Conservation (phyloP, 1,140 invertebrate genomes). For the Spodoptera litura region DNA sequence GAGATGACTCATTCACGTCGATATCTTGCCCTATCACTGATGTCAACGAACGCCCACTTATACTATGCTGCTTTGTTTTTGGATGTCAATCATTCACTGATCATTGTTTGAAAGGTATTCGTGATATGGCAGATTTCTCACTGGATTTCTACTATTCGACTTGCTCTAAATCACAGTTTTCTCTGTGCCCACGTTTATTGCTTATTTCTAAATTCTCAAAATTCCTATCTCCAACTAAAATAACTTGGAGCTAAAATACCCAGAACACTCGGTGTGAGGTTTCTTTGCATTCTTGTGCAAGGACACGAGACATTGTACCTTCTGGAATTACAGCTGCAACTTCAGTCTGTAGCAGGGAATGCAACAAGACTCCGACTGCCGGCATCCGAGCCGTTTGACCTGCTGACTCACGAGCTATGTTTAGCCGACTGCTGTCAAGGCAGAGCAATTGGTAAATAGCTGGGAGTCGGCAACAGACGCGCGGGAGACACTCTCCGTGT, state of each 20-base stretch:
- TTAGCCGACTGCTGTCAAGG: no score
- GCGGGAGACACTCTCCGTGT: not conserved
- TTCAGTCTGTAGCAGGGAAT: not conserved
- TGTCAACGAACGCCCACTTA: slow-evolving; percentile 26
- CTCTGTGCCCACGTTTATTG: not conserved
- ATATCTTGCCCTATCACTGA: slow-evolving; percentile 9
- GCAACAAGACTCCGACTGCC: slow-evolving; percentile 22
- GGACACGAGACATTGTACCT: slow-evolving; percentile 39
- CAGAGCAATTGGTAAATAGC: slow-evolving; percentile 25
- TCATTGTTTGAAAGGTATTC: not conserved
- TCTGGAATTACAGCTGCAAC: slow-evolving; percentile 18
- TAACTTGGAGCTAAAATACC: slow-evolving; percentile 17
- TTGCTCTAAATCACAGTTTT: not conserved
- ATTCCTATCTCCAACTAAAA: slow-evolving; percentile 14
- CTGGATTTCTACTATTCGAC: not conserved
- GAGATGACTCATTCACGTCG: slow-evolving; percentile 21
- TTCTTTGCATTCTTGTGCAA: slow-evolving; percentile 41
- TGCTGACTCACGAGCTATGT: slow-evolving; percentile 23
- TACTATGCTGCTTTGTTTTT: slow-evolving; percentile 18
- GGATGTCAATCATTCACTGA: slow-evolving; percentile 32
- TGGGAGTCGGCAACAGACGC: slow-evolving; percentile 16
- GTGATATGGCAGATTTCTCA: no score
- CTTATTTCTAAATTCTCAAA: slow-evolving; percentile 21
- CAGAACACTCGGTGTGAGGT: not conserved
- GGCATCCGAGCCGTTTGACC: slow-evolving; percentile 19